Evolutionary conservation across 2,797 vertebrate genomes (phyloP), one percentile per base, ranked within the genome.

Genomic region (Lophotriccus pileatus): DNA sequence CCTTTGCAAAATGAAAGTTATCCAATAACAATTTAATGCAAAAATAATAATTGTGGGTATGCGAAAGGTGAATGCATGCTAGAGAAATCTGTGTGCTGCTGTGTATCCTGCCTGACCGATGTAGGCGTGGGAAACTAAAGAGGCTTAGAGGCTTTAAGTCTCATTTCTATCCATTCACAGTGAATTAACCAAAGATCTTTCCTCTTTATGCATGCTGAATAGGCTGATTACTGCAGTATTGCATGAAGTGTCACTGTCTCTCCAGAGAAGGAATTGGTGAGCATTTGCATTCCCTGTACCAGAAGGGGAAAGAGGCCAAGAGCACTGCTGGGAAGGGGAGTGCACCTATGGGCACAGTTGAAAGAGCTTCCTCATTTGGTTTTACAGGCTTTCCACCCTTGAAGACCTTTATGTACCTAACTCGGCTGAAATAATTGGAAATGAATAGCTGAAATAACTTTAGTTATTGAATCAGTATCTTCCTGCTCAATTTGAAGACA

Each of bases 51-150:
- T 21, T n/a, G 14, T 28, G 47, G 21, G 12, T 28, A 66, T 53
- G 32, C 46, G 32, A 91, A 69, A 8, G 37, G 11, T 24, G 28
- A 75, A 75, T 43, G 50, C 7, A 32, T 27, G n/a, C 20, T 21
- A 49, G 28, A 81, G 59, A 87, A 84, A 22, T 27, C n/a, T 62
- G 24, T n/a, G 37, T 12, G 30, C 14, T 87, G 36, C 32, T 9
- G 14, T 34, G 18, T 32, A 20, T 46, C 46, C 16, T 49, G 27
- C 9, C 58, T 46, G 66, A 75, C 13, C 0, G 0, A 34, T 20
- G 8, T 2, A 80, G 17, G 20, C n/a, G 66, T 59, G 18, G 62
- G 27, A 78, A 91, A 66, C 15, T 60, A 37, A 76, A 66, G 39
- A 44, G 8, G 2, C 6, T 75, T 81, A 58, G 55, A 92, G 50